Percentiles rank a stretch among this genome's conserved stretches.
Evolutionary conservation across 2,797 vertebrate species (phyloP).

Genomic region (Heteromormyrus szaboi): DNA sequence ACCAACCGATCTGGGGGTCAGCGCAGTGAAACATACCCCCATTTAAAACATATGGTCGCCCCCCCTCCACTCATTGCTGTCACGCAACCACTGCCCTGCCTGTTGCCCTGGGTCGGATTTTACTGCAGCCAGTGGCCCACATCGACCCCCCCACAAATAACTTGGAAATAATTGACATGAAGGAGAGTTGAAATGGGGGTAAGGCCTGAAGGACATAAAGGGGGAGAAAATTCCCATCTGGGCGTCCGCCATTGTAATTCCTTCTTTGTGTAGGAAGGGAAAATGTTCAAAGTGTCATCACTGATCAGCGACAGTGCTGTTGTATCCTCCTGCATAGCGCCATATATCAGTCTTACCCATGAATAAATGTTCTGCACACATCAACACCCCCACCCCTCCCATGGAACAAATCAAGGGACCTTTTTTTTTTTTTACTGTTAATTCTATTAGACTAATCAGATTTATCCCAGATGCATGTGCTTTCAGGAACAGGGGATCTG

Average conservation of each 20-base stretch:
- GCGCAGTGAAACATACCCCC: slow-evolving; percentile 41
- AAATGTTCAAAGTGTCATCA: not conserved
- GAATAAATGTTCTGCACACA: slow-evolving; percentile 7
- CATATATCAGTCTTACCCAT: slow-evolving; percentile 15
- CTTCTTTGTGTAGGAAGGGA: not conserved
- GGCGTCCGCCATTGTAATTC: not conserved
- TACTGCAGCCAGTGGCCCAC: slow-evolving; percentile 59
- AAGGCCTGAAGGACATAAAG: not conserved
- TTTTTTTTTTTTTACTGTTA: slow-evolving; percentile 6
- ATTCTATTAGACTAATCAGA: slow-evolving; percentile 47
- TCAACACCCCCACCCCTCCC: slow-evolving; percentile 5
- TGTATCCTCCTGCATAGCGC: not conserved
- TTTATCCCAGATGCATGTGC: slow-evolving; percentile 43
- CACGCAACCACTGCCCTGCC: slow-evolving; percentile 61
- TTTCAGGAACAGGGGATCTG: slow-evolving; percentile 45
- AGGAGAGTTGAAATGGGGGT: not conserved
- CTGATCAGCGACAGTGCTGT: not conserved
- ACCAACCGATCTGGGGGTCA: slow-evolving; percentile 38
- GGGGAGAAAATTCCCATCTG: not conserved
- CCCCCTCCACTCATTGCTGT: slow-evolving; percentile 44
- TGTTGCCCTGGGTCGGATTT: slow-evolving; percentile 55
- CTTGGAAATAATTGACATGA: slow-evolving; percentile 3
- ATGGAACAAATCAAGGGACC: slow-evolving; percentile 22
- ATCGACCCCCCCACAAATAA: not conserved
- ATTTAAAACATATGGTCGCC: slow-evolving; percentile 35